A percentile compares a stretch with the other conserved stretches of the same genome.
Evolutionary conservation across 2,888 invertebrate species (phyloP).

Genomic region (Allolobophora icterica): DNA sequence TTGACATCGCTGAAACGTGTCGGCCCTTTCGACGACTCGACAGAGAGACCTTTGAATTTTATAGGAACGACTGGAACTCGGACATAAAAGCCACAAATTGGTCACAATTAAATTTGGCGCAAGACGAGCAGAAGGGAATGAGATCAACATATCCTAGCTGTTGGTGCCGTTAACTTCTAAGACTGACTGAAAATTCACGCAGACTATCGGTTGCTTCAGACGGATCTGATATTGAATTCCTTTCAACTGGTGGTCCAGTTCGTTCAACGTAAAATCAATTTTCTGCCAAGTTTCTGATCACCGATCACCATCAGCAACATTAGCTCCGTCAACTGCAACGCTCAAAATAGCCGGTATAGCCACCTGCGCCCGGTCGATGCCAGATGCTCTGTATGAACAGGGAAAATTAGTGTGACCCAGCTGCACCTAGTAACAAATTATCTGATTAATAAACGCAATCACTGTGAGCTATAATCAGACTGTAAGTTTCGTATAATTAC

Average conservation of each 20-base stretch:
- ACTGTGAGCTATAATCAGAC: too few relatives aligned
- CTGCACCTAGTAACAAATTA: too few relatives aligned
- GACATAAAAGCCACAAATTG: neutral
- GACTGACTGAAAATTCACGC: neutral
- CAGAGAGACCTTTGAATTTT: neutral
- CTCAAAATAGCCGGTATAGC: too few relatives aligned
- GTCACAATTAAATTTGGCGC: neutral
- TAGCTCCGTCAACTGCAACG: too few relatives aligned
- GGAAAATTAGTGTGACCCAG: too few relatives aligned
- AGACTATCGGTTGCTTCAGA: neutral
- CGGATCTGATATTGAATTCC: neutral
- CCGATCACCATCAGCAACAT: neutral
- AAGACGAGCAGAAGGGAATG: neutral
- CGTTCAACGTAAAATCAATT: neutral
- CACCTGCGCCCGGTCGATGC: too few relatives aligned
- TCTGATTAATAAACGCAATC: too few relatives aligned
- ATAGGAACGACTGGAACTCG: neutral
- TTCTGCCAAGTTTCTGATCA: neutral
- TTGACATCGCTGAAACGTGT: neutral
- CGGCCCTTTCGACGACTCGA: neutral
- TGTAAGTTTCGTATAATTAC: too few relatives aligned
- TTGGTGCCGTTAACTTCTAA: neutral
- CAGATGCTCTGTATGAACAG: too few relatives aligned
- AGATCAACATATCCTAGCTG: neutral
- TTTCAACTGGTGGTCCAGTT: neutral